Conservation (phyloP, 2,888 invertebrate genomes). For the Frankliniella fusca region DNA sequence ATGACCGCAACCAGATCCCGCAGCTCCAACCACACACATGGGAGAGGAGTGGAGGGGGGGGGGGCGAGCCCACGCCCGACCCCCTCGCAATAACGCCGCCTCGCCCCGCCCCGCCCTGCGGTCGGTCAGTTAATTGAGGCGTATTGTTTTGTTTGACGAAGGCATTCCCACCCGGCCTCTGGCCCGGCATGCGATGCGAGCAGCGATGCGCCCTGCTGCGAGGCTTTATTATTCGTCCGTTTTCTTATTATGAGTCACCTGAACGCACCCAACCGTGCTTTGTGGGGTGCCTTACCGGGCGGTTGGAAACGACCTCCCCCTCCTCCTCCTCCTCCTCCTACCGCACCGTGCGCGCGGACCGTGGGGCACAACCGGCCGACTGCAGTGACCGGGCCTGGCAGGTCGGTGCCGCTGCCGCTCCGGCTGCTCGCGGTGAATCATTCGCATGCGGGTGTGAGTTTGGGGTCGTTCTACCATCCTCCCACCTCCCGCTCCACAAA, state of each 20-base stretch:
- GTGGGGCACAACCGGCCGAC: too few species aligned
- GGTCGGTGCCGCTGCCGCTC: neutral
- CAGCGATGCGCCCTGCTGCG: neutral
- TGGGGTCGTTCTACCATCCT: too few species aligned
- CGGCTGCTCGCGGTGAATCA: too few species aligned
- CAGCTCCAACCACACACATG: neutral
- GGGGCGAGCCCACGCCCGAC: too few species aligned
- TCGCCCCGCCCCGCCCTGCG: neutral
- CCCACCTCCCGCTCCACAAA: too few species aligned
- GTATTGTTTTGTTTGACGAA: constrained; percentile 23
- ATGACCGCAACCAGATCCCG: neutral
- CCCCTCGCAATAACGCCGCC: too few species aligned
- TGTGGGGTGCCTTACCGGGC: neutral
- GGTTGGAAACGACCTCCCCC: neutral
- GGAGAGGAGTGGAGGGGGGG: too few species aligned
- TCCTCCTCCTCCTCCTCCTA: neutral
- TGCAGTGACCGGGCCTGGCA: neutral
- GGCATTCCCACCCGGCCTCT: neutral
- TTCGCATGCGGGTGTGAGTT: too few species aligned
- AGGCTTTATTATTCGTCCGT: neutral
- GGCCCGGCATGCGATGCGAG: too few species aligned
- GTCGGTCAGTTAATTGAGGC: constrained; percentile 15
- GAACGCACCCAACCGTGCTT: neutral
- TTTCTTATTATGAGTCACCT: neutral
- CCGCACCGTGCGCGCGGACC: too few species aligned